Conservation (phyloP, 2,797 vertebrate genomes). For the Botia almorhae region DNA sequence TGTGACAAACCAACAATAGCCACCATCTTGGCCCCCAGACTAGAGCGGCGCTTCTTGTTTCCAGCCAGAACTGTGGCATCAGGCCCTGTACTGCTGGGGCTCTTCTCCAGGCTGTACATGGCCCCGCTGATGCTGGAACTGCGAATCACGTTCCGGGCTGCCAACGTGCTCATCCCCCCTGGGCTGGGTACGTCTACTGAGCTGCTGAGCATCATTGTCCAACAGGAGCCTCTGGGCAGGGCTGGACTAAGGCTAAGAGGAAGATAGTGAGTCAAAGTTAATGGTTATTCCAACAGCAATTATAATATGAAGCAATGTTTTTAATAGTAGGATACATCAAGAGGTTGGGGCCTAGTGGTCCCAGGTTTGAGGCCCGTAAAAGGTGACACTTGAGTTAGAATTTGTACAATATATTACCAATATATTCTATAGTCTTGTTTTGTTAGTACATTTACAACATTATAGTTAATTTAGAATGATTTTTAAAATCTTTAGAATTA, state of each 20-base stretch:
- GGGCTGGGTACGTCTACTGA: constrained; percentile 79
- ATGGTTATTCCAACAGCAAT: background rate
- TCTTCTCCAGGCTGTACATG: constrained; percentile 89
- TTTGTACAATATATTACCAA: no score
- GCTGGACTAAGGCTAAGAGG: constrained; percentile 62
- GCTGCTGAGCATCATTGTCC: constrained; percentile 82
- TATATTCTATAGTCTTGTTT: no score
- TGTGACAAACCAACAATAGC: constrained; percentile 97
- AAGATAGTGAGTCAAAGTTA: background rate
- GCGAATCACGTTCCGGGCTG: constrained; percentile 86
- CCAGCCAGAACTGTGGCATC: constrained; percentile 75
- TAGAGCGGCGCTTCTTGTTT: constrained; percentile 94
- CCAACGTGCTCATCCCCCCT: constrained; percentile 71
- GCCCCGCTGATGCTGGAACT: constrained; percentile 98
- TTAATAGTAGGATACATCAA: background rate
- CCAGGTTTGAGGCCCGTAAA: no score
- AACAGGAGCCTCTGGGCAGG: constrained; percentile 57
- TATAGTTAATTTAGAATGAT: no score
- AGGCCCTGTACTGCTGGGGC: constrained; percentile 74
- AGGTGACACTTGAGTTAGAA: no score
- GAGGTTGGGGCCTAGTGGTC: no score
- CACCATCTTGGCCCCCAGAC: constrained; percentile 98
- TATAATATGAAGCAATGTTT: background rate
- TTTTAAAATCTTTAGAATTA: no score
- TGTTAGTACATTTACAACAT: no score